Base-by-base conservation (phyloP, 1,140 invertebrate genomes). In the Bombus polaris region DNA sequence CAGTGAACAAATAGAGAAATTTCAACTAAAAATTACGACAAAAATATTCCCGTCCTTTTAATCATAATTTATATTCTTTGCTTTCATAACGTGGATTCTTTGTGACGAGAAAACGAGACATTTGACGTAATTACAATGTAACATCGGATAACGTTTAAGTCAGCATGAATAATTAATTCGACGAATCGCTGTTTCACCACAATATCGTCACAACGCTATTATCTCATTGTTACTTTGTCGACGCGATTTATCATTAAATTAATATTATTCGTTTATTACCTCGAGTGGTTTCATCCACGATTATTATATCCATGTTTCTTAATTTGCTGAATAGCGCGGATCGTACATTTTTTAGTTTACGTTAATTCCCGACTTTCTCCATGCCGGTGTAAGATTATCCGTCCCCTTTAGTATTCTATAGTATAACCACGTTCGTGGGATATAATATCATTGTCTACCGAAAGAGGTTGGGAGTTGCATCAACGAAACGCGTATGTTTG, bases 191-290 rank as follows among this genome's bases (percentile, higher is more conserved):
- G 62, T 70, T 80, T 39, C 65, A 12, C 13, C 25, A 12, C 32
- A 47, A 70, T 53, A 32, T 53, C 78, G 35, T 80, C 53, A 39
- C 4, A 44, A 1, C 13, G 28, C 25, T 66, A 47, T 28, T 22
- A 18, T 25, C 62, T 22, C 42, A 10, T 13, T 25, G 22, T 18
- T 79, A 70, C 44, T 57, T 71, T n/a, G 35, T 35, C 18, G 28
- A 12, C 47, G 44, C 32, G 25, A 70, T 80, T 53, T 70, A 47
- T 70, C 66, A 42, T 72, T 72, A 32, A 81, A 47, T 37, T 39
- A 70, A 39, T 32, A 73, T 73, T 72, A 73, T 37, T 37, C 47
- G 65, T 68, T 79, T 15, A 47, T 68, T 47, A 79, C 3, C 66
- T 39, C 44, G 2, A 4, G 1, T 68, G 10, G 35, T 32, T 37